These are phyloP conservation scores for Tyria jacobaeae DNA, from an alignment of 2,888 invertebrate genomes.

Conservation along the genomic window DNA sequence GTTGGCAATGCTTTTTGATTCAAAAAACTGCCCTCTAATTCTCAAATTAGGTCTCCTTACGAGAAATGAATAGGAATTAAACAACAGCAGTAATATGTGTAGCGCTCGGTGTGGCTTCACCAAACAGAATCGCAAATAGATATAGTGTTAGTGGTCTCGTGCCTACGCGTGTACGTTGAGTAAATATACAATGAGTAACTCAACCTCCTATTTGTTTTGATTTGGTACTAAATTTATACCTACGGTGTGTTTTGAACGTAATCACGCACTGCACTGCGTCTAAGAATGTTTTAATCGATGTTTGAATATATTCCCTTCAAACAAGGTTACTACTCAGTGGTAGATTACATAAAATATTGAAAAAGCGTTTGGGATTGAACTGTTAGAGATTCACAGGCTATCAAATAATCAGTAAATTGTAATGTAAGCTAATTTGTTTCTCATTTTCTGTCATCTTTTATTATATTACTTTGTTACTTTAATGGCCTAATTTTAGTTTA, in stretches of 20 bases:
- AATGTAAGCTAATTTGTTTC: too few relatives aligned
- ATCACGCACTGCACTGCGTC: background rate
- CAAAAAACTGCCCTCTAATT: too few relatives aligned
- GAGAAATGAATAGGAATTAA: background rate
- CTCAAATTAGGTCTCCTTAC: too few relatives aligned
- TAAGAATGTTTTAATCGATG: background rate
- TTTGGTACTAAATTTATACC: constrained; percentile 33
- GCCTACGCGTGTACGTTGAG: background rate
- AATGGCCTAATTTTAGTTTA: too few relatives aligned
- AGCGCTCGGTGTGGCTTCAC: constrained; percentile 1
- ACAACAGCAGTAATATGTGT: background rate
- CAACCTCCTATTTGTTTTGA: constrained; percentile 40
- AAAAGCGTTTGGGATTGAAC: too few relatives aligned
- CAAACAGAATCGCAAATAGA: constrained; percentile 26
- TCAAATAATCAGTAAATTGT: too few relatives aligned
- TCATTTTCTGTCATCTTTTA: too few relatives aligned
- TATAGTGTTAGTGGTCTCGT: constrained; percentile 2
- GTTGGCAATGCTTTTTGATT: too few relatives aligned
- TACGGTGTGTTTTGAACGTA: background rate
- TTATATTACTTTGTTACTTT: too few relatives aligned
- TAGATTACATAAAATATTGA: too few relatives aligned
- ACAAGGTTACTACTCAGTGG: too few relatives aligned
- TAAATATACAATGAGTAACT: constrained; percentile 32
- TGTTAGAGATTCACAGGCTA: too few relatives aligned
- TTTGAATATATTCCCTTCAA: background rate